phyloP scores from a whole-genome alignment of 2,113 vertebrate genomes.

The Ochotona curzoniae region DNA sequence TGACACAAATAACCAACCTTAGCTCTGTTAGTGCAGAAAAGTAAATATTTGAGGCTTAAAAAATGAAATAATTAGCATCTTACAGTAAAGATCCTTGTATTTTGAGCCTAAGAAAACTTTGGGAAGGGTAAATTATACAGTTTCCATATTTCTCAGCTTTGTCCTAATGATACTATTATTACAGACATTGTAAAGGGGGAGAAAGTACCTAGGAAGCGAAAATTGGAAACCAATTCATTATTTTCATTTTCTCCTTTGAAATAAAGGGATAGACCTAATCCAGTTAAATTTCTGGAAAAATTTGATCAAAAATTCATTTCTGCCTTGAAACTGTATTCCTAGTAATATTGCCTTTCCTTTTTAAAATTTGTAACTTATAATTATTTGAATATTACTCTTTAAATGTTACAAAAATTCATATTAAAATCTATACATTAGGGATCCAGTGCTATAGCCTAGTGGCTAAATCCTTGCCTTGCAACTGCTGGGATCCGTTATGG shows the following conservation, averaged over 20 bases:
- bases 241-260: background rate
- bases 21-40: background rate
- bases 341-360: background rate
- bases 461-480: too few relatives aligned
- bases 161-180: background rate
- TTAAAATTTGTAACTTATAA: slow-evolving; percentile 30
- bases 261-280: background rate
- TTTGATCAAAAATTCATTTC: slow-evolving; percentile 38
- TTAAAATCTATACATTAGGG: slow-evolving; percentile 4
- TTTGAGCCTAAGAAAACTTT: slow-evolving; percentile 6
- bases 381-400: slow-evolving; percentile 26
- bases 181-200: background rate
- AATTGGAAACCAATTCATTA: background rate
- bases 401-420: slow-evolving; percentile 11
- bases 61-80: background rate
- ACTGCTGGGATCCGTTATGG: too few relatives aligned
- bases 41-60: background rate
- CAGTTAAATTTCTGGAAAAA: slow-evolving; percentile 33
- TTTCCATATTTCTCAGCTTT: background rate
- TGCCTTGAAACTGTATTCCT: slow-evolving; percentile 40
- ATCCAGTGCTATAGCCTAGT: too few relatives aligned
- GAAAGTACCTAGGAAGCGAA: slow-evolving; percentile 10
- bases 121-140: background rate
- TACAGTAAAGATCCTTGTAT: background rate
- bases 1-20: background rate